A percentile compares a stretch with the other conserved stretches of the same genome.
phyloP scores from a whole-genome alignment of 2,888 invertebrate genomes.

The Himalopsyche kuldschensis region DNA sequence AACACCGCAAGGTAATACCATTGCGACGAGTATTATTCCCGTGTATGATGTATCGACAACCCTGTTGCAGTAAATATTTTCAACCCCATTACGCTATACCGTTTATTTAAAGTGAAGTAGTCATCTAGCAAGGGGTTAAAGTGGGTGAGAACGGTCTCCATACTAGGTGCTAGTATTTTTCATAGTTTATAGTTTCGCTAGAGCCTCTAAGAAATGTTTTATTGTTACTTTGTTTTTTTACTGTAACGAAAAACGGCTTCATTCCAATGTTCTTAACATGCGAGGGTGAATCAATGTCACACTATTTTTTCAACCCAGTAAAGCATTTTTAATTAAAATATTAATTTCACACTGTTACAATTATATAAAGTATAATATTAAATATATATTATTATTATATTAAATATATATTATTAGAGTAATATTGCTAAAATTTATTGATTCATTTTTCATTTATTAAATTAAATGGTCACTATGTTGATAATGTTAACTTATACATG shows the following conservation, averaged over 20 bases:
- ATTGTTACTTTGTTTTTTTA: slow-evolving; percentile 23
- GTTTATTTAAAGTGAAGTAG: not conserved
- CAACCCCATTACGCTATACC: not conserved
- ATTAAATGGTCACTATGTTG: no score
- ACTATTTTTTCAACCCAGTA: not conserved
- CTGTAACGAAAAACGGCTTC: not conserved
- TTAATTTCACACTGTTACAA: no score
- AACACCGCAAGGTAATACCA: no score
- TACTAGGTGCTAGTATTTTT: not conserved
- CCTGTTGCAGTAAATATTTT: not conserved
- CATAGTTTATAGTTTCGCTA: slow-evolving; percentile 14
- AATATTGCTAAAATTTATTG: no score
- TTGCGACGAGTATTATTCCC: no score
- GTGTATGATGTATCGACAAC: no score
- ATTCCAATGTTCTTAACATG: not conserved
- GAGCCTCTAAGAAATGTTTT: slow-evolving; percentile 21
- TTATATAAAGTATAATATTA: no score
- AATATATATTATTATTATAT: no score
- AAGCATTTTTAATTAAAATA: no score
- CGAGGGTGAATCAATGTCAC: not conserved
- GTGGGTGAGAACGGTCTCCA: not conserved
- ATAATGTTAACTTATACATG: no score
- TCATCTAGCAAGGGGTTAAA: not conserved
- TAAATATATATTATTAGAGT: no score
- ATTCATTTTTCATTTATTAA: no score